Conservation (phyloP, 2,113 vertebrate genomes). For the Podarcis raffonei region DNA sequence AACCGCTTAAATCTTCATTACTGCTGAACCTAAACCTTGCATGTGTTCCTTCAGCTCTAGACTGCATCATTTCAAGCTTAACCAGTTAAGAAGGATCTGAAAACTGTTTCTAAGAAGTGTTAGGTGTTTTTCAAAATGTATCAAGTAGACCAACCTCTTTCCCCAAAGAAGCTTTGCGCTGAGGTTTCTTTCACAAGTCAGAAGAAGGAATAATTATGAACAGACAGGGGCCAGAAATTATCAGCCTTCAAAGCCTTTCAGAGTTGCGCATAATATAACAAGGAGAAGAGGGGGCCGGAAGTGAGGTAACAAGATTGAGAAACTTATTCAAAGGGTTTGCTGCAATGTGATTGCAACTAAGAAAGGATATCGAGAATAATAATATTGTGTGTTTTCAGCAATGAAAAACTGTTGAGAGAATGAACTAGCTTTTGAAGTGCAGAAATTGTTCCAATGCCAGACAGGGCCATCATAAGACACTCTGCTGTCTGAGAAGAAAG, state of each 20-base stretch:
- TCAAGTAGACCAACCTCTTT: neutral
- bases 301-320: neutral
- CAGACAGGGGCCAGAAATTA: neutral
- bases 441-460: neutral
- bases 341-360: neutral
- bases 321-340: neutral
- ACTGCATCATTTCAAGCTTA: constrained; percentile 13
- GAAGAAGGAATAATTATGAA: neutral
- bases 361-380: neutral
- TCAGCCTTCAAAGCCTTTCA: neutral
- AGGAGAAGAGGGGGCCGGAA: neutral
- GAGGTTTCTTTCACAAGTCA: neutral
- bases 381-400: neutral
- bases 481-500: too few relatives aligned
- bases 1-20: constrained; percentile 26
- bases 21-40: neutral
- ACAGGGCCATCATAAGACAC: neutral
- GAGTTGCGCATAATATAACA: neutral
- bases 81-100: constrained; percentile 12
- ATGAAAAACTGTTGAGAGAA: neutral
- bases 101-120: neutral
- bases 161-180: neutral
- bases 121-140: constrained; percentile 10
- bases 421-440: neutral
- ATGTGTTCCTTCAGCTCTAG: neutral